Conservation (phyloP, 2,888 invertebrate genomes). For the Temnothorax unifasciatus region DNA sequence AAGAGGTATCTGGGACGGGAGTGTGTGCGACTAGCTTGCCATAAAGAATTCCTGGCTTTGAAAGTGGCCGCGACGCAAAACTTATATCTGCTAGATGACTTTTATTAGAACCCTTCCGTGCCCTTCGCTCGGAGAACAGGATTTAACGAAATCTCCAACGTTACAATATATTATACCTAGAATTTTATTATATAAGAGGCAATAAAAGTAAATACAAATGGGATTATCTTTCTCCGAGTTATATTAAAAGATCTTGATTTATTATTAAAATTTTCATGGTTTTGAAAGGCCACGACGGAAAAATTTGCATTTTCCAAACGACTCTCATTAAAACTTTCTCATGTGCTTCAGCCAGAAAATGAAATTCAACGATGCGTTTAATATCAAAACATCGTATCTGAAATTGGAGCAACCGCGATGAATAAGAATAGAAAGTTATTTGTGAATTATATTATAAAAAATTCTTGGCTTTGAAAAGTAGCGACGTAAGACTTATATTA, state of each 20-base stretch:
- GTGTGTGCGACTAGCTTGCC: slow-evolving; percentile 40
- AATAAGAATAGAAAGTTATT: neutral
- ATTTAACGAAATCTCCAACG: neutral
- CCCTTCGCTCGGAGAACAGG: neutral
- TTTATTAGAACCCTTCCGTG: slow-evolving; percentile 10
- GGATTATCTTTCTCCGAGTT: neutral
- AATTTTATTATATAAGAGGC: slow-evolving; percentile 6
- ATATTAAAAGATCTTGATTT: too few relatives aligned
- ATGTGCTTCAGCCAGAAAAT: neutral
- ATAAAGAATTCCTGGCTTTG: slow-evolving; percentile 65
- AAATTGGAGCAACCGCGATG: neutral
- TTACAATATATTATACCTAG: slow-evolving; percentile 15
- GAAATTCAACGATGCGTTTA: neutral
- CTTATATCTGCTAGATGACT: slow-evolving; percentile 35
- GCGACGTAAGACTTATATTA: neutral
- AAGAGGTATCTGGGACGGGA: slow-evolving; percentile 61
- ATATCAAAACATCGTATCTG: neutral
- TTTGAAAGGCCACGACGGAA: neutral
- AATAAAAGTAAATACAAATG: slow-evolving; percentile 2
- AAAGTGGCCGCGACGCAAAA: slow-evolving; percentile 53
- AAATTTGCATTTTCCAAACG: neutral
- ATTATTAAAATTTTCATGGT: neutral
- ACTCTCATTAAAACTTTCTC: neutral
- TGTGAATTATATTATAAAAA: neutral
- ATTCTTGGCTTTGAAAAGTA: neutral